Conservation (phyloP, 1,140 invertebrate species). For the Bombus terrestris region DNA sequence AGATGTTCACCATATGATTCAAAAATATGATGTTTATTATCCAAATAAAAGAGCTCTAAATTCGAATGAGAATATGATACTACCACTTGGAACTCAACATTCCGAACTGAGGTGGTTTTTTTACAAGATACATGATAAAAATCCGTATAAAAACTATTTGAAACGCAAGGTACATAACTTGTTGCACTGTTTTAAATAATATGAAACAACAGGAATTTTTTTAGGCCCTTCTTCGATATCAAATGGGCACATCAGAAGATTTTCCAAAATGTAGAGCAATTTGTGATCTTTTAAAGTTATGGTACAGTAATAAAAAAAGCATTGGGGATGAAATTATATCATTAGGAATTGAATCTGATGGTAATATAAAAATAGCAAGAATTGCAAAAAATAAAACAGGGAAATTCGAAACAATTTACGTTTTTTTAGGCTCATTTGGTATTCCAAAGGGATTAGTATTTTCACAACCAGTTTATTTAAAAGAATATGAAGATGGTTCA, state of each 20-base stretch:
- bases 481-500: conserved; percentile 47
- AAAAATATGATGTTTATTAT: conserved; percentile 47
- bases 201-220: background rate
- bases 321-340: conserved; percentile 66
- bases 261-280: conserved; percentile 66
- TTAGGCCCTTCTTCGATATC: conserved; percentile 45
- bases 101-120: conserved; percentile 62
- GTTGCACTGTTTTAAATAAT: background rate
- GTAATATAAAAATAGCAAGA: conserved; percentile 28
- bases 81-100: conserved; percentile 43
- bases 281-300: conserved; percentile 66
- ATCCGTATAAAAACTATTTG: conserved; percentile 32
- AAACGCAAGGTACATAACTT: conserved; percentile 45
- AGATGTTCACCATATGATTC: conserved; percentile 57
- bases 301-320: conserved; percentile 47
- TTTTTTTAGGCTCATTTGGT: conserved; percentile 57
- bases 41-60: conserved; percentile 45
- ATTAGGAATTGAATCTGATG: conserved; percentile 64
- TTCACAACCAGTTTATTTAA: conserved; percentile 65
- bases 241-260: conserved; percentile 57
- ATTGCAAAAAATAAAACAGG: background rate
- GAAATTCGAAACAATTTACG: background rate
- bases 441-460: conserved; percentile 63
- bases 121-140: conserved; percentile 57
- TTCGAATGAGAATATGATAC: background rate